Base-by-base conservation (phyloP, 2,113 vertebrate species). In the Otis tarda region DNA sequence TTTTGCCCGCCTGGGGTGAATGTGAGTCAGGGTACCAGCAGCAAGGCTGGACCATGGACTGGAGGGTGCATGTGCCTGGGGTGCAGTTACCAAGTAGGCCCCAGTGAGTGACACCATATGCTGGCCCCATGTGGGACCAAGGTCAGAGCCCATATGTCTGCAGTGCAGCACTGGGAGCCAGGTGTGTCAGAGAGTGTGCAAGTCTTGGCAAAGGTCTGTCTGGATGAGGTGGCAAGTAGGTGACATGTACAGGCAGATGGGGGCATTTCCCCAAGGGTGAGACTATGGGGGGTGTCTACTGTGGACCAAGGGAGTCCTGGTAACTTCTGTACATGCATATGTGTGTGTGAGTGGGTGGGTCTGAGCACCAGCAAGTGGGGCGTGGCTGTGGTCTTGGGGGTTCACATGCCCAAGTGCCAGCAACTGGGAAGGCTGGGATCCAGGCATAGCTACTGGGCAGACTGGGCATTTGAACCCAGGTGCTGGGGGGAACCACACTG, bases 1-100 rank as follows among this genome's bases (percentile, higher is more conserved):
- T 30, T 6, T 2, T 35, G 6, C 14, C 45, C 27, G 15, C 8
- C 14, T 55, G 18, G 27, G 10, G 6, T 0, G 0, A 35, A 55
- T 7, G 17, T 8, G 2, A 13, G 31, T 60, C 0, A 0, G 11
- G 5, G 14, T 56, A 31, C 20, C 39, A 64, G 37, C n/a, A 68
- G 31, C 52, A 43, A 50, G 35, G 7, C 52, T 43, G 74, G 57
- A 23, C 59, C 4, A 0, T 10, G 50, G 50, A 31, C 33, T 2
- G 1, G 16, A 47, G 22, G 22, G 17, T 2, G 1, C 6, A 1
- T 78, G 43, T 33, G 9, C 12, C n/a, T 64, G 19, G 13, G 13
- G 8, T 9, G 14, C 14, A 14, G n/a, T 14, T 24, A 35, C 3
- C 3, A 5, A 30, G 45, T 15, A 56, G 14, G 23, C 4, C 17